Base-by-base conservation (phyloP, 2,888 invertebrate genomes). In the Spisula subtruncata region DNA sequence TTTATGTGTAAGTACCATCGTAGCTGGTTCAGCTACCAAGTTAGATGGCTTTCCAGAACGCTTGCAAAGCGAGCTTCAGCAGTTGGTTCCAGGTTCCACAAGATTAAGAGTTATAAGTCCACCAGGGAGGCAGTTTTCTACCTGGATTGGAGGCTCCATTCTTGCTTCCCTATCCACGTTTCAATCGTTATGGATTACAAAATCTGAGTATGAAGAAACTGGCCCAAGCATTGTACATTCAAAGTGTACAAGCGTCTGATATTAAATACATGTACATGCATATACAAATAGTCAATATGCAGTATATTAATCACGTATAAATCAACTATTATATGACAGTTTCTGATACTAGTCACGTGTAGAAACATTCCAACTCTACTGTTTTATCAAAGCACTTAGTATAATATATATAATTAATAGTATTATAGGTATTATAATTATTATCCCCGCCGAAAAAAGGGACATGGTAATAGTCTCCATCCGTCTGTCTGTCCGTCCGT, bases 61-160 rank as follows among this genome's bases (percentile, higher is more conserved):
- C 5, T 85, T 96, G 86, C 93, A 95, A 88, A 95, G 95, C 89
- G 96, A 96, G 89, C 93, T 96, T 54, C 98, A 98, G 96, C 98
- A 98, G 96, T 97, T 98, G 95, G 98, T 98, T 94, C 98, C 98
- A 95, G 98, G 98, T 93, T 98, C 98, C 97, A 98, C 98, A 98
- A 99, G 98, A 97, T 98, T 99, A 97, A 98, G 98, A 98, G 98
- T 99, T 97, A 98, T 98, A 97, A 98, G 98, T 97, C 98, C 98
- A 97, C 98, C 98, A 95, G 98, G 98, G 97, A 54, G 88, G n/a
- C 80, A 51, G 41, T 48, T 56, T n/a, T 83, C 83, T n/a, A 32
- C 80, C 0, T 88, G 87, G 87, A 88, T 88, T 29, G 88, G 88
- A 1, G 88, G 85, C 2, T 88, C 88, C 1, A 88, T 88, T 48